Evolutionary conservation across 2,113 vertebrate genomes (phyloP), one percentile per base, ranked within the genome.

Genomic region (Forbesichthys agassizii): DNA sequence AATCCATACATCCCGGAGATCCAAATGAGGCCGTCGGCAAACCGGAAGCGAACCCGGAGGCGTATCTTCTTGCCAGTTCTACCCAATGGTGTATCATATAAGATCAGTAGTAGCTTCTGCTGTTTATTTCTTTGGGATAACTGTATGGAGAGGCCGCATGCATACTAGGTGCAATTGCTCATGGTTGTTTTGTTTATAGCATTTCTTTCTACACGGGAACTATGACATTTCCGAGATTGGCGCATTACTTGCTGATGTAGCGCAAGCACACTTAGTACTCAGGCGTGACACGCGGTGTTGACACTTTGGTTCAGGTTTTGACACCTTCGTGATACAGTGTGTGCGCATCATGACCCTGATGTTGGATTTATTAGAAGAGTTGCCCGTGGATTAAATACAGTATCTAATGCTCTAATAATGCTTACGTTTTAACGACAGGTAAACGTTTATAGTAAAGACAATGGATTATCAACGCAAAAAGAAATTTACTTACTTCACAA

Each of bases 401-500:
- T 46, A 20, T 48, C 12, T 51, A 1, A 33, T 9, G 36, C 46
- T 67, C 53, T 4, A 5, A 5, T 58, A 58, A 68, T 33, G 42
- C 52, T 68, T 33, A 48, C 51, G 53, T 36, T 10, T n/a, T 60
- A 5, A 55, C 14, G 11, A 36, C 11, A 66, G 18, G 20, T 18
- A 52, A 56, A 12, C 1, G 48, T 47, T 58, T 11, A 3, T 20
- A 65, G 11, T 36, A 42, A 62, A 60, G 33, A 61, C 20, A 18
- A 92, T 94, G 93, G 92, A 93, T 64, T 13, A 75, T 33, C 78
- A 79, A 42, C 79, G 88, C 12, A 92, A 90, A 69, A 92, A 64
- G 78, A 94, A 87, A 54, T 69, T 92, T 64, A 94, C 93, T 1
- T 91, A 89, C 69, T 66, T 90, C 57, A 91, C 90, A 3, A 93